phyloP scores from a whole-genome alignment of 2,888 invertebrate species.

The Leucophora obtusa region DNA sequence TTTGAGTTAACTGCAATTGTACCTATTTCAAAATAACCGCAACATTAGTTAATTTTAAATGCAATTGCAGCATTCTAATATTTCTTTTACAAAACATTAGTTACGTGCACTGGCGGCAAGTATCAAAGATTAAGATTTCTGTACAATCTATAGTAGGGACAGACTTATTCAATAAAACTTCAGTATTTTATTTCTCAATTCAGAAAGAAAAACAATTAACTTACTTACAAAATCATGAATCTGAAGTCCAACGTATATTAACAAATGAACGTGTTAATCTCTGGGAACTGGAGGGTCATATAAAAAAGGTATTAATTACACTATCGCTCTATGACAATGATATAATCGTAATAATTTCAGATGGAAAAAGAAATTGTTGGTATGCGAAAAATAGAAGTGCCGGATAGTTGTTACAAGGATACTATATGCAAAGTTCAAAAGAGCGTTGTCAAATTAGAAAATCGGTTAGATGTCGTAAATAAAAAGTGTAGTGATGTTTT shows the following conservation, averaged over 20 bases:
- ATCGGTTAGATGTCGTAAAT: conserved; percentile 87
- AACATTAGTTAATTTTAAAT: too few species aligned
- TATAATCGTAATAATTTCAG: conserved; percentile 55
- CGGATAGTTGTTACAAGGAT: conserved; percentile 79
- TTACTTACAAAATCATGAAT: conserved; percentile 70
- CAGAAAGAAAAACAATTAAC: conserved; percentile 72
- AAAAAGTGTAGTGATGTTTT: conserved; percentile 87
- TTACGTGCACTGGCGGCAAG: too few species aligned
- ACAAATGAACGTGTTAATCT: conserved; percentile 75
- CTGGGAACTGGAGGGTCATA: conserved; percentile 80
- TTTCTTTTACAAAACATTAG: too few species aligned
- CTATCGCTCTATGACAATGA: not conserved
- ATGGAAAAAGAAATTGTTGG: conserved; percentile 76
- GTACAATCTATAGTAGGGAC: too few species aligned
- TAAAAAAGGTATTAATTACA: conserved; percentile 73
- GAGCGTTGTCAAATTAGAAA: conserved; percentile 84
- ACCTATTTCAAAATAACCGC: too few species aligned
- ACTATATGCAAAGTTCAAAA: conserved; percentile 78
- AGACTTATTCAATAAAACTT: not conserved
- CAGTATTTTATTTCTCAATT: conserved; percentile 25
- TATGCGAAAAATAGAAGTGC: conserved; percentile 78
- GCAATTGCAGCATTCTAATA: too few species aligned
- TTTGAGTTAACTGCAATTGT: too few species aligned
- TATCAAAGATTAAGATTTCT: too few species aligned
- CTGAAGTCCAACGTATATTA: conserved; percentile 70